Percentiles rank a stretch among this genome's conserved stretches.
Evolutionary conservation across 2,888 invertebrate genomes (phyloP).

Genomic region (Hypercompe scribonia): DNA sequence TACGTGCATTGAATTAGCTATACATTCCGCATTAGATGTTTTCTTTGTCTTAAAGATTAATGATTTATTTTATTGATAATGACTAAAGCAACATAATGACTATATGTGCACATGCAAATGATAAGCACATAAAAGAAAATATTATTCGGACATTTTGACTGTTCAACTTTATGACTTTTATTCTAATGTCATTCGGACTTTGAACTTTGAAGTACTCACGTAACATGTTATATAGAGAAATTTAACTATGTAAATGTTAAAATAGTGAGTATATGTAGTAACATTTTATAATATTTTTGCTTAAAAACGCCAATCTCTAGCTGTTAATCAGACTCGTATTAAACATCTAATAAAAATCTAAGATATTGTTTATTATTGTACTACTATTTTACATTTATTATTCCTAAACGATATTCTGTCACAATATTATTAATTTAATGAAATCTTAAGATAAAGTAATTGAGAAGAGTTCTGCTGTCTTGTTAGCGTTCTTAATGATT

Average conservation of each 20-base stretch:
- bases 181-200: background rate
- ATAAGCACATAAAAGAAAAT: background rate
- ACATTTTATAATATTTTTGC: no score
- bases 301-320: no score
- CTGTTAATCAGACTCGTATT: no score
- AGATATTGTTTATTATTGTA: background rate
- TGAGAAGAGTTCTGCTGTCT: slow-evolving; percentile 36
- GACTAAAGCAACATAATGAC: background rate
- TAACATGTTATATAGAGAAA: background rate
- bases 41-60: slow-evolving; percentile 15
- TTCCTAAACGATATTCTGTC: background rate
- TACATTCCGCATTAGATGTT: slow-evolving; percentile 31
- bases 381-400: background rate
- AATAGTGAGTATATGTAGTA: background rate
- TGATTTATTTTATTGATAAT: slow-evolving; percentile 6
- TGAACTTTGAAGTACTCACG: background rate
- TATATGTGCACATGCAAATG: background rate
- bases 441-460: slow-evolving; percentile 18
- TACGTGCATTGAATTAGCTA: slow-evolving; percentile 38
- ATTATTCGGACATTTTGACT: background rate
- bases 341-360: no score
- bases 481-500: slow-evolving; percentile 31
- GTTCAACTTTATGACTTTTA: background rate
- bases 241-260: background rate
- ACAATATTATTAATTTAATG: background rate